Percentiles rank a stretch among this genome's conserved stretches.
Conservation (phyloP, 1,140 invertebrate species). For the Pentalonia nigronervosa region DNA sequence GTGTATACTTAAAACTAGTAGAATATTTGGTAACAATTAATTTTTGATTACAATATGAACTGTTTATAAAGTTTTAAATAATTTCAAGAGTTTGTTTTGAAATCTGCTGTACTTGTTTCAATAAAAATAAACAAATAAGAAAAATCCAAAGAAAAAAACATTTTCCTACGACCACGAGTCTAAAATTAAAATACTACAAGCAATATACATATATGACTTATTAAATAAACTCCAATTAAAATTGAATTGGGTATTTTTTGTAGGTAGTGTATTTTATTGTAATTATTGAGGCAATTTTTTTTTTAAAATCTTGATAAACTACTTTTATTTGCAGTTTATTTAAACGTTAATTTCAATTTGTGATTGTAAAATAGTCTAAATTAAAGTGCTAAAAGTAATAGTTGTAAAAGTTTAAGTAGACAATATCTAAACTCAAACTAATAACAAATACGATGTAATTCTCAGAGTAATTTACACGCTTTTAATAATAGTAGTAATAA, state of each 20-base stretch:
- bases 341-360: neutral
- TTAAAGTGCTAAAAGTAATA: neutral
- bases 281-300: neutral
- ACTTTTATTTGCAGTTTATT: neutral
- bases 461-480: no score
- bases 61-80: neutral
- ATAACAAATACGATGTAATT: neutral
- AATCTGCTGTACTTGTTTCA: neutral
- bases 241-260: neutral
- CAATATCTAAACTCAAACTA: neutral
- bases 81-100: neutral
- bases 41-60: neutral
- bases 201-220: neutral
- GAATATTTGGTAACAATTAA: neutral
- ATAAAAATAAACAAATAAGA: neutral
- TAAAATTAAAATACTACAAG: neutral
- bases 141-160: neutral
- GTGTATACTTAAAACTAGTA: neutral
- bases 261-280: neutral
- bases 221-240: neutral
- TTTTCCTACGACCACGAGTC: neutral
- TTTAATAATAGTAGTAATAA: neutral
- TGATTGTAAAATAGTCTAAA: neutral
- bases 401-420: neutral
- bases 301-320: neutral